These are phyloP conservation scores for Pomatorhinus ruficollis DNA, from an alignment of 2,113 vertebrate species.

Conservation along the genomic window DNA sequence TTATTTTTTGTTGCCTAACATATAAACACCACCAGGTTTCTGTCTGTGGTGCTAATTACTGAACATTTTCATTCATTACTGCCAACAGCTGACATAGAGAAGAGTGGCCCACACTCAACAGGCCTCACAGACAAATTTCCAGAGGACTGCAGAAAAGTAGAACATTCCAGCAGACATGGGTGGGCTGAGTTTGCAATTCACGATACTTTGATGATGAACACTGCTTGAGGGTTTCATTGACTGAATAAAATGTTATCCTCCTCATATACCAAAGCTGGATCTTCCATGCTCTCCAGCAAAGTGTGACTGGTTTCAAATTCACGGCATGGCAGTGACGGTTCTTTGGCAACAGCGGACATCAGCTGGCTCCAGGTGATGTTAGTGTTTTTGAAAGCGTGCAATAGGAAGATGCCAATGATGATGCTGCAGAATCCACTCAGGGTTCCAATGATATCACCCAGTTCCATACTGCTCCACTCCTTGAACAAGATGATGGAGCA, in stretches of 20 bases:
- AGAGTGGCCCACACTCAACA: neutral
- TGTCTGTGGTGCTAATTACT: neutral
- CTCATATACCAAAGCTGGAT: constrained; percentile 2
- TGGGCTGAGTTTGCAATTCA: neutral
- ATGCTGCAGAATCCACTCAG: constrained; percentile 80
- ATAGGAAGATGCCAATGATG: constrained; percentile 79
- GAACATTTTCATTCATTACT: neutral
- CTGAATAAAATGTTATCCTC: constrained; percentile 72
- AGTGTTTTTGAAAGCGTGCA: constrained; percentile 80
- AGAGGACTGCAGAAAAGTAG: neutral
- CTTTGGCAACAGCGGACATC: constrained; percentile 57
- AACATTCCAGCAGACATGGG: neutral
- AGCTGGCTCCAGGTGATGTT: constrained; percentile 76
- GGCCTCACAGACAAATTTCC: neutral
- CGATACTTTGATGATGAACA: neutral
- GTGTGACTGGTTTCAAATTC: constrained; percentile 57
- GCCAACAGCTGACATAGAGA: neutral
- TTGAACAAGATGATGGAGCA: constrained; percentile 82
- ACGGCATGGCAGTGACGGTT: neutral
- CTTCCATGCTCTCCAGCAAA: constrained; percentile 71
- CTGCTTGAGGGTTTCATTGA: neutral
- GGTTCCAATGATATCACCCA: constrained; percentile 73
- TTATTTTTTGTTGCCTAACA: neutral
- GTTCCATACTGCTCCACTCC: constrained; percentile 80
- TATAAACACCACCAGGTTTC: neutral